These are phyloP conservation scores for Chrysaora quinquecirrha DNA, from an alignment of 30 jellyfish, hydroid and myxozoan species.

Conservation along the genomic window DNA sequence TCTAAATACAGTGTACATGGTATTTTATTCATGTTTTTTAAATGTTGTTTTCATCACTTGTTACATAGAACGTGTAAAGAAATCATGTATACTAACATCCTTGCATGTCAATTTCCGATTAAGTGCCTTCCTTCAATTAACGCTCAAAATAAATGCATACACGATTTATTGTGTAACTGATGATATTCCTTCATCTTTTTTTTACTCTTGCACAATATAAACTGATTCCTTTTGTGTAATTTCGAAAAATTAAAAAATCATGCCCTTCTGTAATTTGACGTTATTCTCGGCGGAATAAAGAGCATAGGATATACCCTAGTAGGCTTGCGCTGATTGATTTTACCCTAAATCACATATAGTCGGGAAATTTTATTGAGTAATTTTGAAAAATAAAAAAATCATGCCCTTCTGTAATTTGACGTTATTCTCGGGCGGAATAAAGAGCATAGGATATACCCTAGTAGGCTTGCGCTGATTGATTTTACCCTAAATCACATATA, in stretches of 20 bases:
- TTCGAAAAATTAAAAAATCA: not conserved
- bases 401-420: not conserved
- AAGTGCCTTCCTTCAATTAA: not conserved
- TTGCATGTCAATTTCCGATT: not conserved
- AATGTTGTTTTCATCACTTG: not conserved
- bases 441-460: not conserved
- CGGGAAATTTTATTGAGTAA: not conserved
- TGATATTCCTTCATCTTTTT: not conserved
- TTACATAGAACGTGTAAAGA: not conserved
- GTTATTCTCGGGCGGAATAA: not conserved
- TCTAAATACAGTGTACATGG: not conserved
- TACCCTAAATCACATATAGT: not conserved
- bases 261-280: not conserved
- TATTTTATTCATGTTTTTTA: not conserved
- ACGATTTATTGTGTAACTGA: not conserved
- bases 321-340: not conserved
- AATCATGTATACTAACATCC: not conserved
- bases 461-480: constrained; percentile 2
- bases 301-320: not conserved
- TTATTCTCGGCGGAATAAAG: not conserved
- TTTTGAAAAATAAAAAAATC: not conserved
- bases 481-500: not conserved
- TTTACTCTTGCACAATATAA: not conserved
- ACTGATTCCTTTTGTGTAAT: not conserved
- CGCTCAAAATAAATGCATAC: no score